Evolutionary conservation across 2,888 invertebrate genomes (phyloP).

Genomic region (Drosophila conformis): DNA sequence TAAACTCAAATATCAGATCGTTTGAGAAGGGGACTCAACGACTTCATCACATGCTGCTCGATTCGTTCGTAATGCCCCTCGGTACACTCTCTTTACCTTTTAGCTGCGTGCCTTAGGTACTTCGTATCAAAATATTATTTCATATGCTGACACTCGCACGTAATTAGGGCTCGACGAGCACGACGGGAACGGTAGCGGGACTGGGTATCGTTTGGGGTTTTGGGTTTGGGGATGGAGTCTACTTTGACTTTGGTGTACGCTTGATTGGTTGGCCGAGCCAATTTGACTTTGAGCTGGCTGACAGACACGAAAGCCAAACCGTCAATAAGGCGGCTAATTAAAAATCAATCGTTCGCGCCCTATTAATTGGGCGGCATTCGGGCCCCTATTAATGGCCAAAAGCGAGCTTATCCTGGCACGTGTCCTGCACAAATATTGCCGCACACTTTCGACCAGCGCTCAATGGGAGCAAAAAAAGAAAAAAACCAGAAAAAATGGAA

Average conservation of each 20-base stretch:
- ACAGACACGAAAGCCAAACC: conserved; percentile 28
- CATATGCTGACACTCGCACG: conserved; percentile 81
- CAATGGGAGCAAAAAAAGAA: neutral
- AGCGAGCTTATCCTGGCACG: conserved; percentile 52
- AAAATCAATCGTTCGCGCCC: conserved; percentile 64
- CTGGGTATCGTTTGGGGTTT: neutral
- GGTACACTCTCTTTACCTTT: conserved; percentile 1
- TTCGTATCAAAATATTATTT: conserved; percentile 77
- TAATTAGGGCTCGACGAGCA: conserved; percentile 64
- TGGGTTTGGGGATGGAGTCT: neutral
- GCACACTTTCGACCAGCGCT: conserved; percentile 39
- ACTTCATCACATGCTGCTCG: neutral
- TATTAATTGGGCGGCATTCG: conserved; percentile 40
- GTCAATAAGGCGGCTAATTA: conserved; percentile 57
- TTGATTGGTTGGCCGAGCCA: conserved; percentile 58
- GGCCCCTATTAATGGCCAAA: conserved; percentile 55
- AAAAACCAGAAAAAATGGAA: conserved; percentile 5
- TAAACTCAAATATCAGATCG: neutral
- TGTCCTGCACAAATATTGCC: conserved; percentile 53
- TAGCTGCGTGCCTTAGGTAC: conserved; percentile 53
- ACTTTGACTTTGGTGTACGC: conserved; percentile 30
- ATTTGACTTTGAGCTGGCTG: conserved; percentile 38
- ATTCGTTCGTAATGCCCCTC: neutral
- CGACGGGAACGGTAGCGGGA: neutral
- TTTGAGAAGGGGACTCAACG: neutral